Conservation (phyloP, 2,888 invertebrate species). For the Azorinus chamasolen region DNA sequence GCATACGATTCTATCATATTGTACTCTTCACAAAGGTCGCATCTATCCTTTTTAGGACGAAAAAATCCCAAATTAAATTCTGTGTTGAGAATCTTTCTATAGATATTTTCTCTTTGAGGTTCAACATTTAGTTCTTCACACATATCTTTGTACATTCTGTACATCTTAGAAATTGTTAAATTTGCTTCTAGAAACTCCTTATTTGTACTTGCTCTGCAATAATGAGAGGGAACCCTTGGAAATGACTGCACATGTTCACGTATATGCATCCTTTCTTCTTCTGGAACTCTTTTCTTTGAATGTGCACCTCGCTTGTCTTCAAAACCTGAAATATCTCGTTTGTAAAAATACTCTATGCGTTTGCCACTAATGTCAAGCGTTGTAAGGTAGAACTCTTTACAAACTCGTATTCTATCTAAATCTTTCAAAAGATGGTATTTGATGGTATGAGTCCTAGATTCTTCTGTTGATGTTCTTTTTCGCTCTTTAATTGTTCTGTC, state of each 20-base stretch:
- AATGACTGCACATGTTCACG: slow-evolving; percentile 46
- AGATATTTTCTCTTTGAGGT: slow-evolving; percentile 26
- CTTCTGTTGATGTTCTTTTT: slow-evolving; percentile 11
- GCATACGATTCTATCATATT: neutral
- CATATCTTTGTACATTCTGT: slow-evolving; percentile 31
- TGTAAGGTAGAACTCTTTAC: slow-evolving; percentile 40
- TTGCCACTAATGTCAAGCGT: slow-evolving; percentile 46
- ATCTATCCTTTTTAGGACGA: slow-evolving; percentile 31
- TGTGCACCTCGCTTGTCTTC: slow-evolving; percentile 23
- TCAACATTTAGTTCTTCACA: slow-evolving; percentile 18
- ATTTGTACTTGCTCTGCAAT: slow-evolving; percentile 25
- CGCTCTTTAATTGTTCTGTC: slow-evolving; percentile 26
- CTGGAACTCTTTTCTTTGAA: slow-evolving; percentile 11
- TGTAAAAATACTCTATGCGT: slow-evolving; percentile 28
- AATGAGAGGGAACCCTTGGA: slow-evolving; percentile 36
- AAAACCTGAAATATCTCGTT: neutral
- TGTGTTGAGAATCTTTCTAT: slow-evolving; percentile 35
- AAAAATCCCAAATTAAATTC: slow-evolving; percentile 49
- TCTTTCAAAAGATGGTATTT: slow-evolving; percentile 23
- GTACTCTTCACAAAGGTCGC: slow-evolving; percentile 38
- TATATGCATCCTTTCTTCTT: slow-evolving; percentile 10
- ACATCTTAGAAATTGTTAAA: slow-evolving; percentile 36
- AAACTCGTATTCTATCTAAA: slow-evolving; percentile 31
- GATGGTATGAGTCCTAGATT: slow-evolving; percentile 13
- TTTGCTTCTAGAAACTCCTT: slow-evolving; percentile 42